These are phyloP conservation scores for Ornithoptera alexandrae DNA, from an alignment of 2,888 invertebrate genomes.

Conservation along the genomic window DNA sequence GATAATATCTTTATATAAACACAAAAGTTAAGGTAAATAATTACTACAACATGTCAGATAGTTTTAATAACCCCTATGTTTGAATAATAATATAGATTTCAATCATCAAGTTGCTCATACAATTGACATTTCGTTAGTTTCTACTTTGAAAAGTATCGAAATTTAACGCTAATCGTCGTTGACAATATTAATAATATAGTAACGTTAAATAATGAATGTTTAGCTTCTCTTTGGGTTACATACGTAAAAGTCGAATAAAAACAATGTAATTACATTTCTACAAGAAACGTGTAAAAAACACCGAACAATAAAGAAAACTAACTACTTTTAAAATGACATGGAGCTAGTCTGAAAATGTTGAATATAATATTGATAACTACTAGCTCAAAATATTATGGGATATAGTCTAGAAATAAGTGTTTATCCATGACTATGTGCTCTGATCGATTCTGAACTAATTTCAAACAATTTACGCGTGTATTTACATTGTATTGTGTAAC, in stretches of 20 bases:
- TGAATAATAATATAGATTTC: neutral
- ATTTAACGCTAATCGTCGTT: too few species aligned
- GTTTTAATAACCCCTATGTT: neutral
- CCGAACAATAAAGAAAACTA: neutral
- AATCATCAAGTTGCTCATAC: neutral
- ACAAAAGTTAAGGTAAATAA: neutral
- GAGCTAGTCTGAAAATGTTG: neutral
- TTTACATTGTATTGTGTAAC: too few species aligned
- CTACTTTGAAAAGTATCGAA: too few species aligned
- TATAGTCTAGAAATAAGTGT: neutral
- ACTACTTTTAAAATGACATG: neutral
- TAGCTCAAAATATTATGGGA: neutral
- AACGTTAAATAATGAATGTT: too few species aligned
- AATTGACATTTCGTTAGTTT: neutral
- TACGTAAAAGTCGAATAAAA: too few species aligned
- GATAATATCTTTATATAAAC: neutral
- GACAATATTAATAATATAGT: too few species aligned
- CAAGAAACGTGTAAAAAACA: neutral
- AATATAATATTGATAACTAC: neutral
- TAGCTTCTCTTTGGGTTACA: too few species aligned
- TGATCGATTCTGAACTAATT: constrained; percentile 6
- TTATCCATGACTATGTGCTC: constrained; percentile 15
- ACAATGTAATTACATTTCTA: too few species aligned
- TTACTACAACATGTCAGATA: neutral
- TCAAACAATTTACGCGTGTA: neutral